phyloP scores from a whole-genome alignment of 2,113 vertebrate genomes.

The Rhagologus leucostigma region DNA sequence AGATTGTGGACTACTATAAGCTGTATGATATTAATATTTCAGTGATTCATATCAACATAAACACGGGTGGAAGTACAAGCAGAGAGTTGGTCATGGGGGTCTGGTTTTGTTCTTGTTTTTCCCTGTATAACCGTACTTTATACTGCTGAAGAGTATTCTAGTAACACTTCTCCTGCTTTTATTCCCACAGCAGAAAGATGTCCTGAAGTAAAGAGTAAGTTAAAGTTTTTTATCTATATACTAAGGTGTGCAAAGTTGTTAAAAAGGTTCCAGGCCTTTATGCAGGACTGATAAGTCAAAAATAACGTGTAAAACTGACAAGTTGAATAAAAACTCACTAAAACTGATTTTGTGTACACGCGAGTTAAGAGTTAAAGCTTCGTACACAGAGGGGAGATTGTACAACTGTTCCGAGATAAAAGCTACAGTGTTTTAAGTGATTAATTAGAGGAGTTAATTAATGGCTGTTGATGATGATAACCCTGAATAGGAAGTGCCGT shows the following conservation, averaged over 20 bases:
- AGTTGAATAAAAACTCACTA: neutral
- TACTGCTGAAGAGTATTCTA: rapidly evolving
- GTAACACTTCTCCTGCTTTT: neutral
- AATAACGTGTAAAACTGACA: neutral
- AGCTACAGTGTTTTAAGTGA: too few species aligned
- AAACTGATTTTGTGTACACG: rapidly evolving
- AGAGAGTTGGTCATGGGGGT: neutral
- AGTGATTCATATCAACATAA: rapidly evolving
- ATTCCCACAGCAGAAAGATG: neutral
- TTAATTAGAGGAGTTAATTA: neutral
- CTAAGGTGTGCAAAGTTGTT: rapidly evolving
- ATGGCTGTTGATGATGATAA: constrained; percentile 80
- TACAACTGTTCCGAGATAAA: rapidly evolving
- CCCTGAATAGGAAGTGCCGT: constrained; percentile 92
- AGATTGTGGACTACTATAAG: rapidly evolving
- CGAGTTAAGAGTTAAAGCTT: neutral
- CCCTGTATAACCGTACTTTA: rapidly evolving
- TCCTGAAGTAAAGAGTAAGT: neutral
- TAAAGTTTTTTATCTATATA: rapidly evolving
- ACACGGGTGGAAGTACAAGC: neutral
- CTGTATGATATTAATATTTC: rapidly evolving
- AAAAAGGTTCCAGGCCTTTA: neutral
- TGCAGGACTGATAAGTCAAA: neutral
- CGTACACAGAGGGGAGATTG: rapidly evolving
- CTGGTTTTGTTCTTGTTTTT: neutral